These are phyloP conservation scores for Parnassius glacialis DNA, from an alignment of 2,888 invertebrate species.

Conservation along the genomic window DNA sequence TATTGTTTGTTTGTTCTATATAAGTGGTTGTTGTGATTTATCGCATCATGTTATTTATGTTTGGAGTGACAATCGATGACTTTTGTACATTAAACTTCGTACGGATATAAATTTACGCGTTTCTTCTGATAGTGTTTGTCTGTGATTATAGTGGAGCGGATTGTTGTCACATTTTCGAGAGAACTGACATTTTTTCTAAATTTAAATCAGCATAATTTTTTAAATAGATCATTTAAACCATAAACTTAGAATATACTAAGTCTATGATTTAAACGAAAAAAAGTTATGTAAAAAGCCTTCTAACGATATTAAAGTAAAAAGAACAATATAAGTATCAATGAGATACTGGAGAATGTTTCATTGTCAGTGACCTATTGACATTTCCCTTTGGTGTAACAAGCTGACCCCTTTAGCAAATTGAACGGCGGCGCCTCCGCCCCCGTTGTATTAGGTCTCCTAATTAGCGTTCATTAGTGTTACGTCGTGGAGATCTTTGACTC, in stretches of 20 bases:
- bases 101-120: slow-evolving; percentile 23
- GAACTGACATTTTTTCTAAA: no score
- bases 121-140: slow-evolving; percentile 5
- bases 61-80: slow-evolving; percentile 33
- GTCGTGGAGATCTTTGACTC: slow-evolving; percentile 33
- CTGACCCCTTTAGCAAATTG: slow-evolving; percentile 38
- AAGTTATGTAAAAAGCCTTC: no score
- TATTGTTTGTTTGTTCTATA: slow-evolving; percentile 56
- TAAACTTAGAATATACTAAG: no score
- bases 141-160: no score
- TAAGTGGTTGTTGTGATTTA: slow-evolving; percentile 46
- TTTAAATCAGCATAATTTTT: no score
- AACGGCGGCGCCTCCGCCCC: slow-evolving; percentile 32
- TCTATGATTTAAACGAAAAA: no score
- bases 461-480: slow-evolving; percentile 33
- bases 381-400: slow-evolving; percentile 30
- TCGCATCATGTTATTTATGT: slow-evolving; percentile 39
- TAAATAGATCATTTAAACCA: no score
- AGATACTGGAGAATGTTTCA: slow-evolving; percentile 13
- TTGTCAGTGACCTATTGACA: slow-evolving; percentile 32
- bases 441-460: slow-evolving; percentile 31
- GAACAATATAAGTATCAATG: no score
- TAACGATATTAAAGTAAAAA: no score
- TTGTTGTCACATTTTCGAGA: no score
- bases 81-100: slow-evolving; percentile 23